phyloP scores from a whole-genome alignment of 2,797 vertebrate genomes.

The Tamandua tetradactyla region DNA sequence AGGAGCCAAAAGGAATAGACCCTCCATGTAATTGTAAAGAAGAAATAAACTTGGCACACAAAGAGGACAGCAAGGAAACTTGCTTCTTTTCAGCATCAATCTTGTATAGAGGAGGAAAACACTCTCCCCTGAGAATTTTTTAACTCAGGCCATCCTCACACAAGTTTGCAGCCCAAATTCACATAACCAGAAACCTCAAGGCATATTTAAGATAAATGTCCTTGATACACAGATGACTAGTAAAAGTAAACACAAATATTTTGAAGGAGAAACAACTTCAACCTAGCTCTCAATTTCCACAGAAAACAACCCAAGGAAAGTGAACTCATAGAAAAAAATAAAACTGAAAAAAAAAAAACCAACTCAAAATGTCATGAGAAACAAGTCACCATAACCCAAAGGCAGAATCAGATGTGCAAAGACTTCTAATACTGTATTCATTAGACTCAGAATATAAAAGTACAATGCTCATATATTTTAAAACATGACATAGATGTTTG shows the following conservation, averaged over 20 bases:
- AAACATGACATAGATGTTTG: background rate
- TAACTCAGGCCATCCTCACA: background rate
- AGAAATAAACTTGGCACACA: conserved; percentile 1
- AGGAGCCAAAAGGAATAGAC: background rate
- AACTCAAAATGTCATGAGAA: background rate
- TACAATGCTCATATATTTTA: conserved; percentile 16
- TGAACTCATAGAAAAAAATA: background rate
- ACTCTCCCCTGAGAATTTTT: background rate
- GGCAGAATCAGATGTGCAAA: background rate
- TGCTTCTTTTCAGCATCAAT: background rate
- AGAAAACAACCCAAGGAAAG: conserved; percentile 11
- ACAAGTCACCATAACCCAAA: background rate
- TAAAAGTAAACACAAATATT: conserved; percentile 7
- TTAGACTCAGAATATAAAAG: background rate
- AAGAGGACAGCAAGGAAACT: background rate
- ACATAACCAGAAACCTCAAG: background rate
- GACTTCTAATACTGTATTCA: background rate
- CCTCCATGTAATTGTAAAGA: background rate
- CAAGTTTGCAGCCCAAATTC: conserved; percentile 18
- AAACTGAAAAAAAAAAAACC: background rate
- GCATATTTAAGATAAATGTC: background rate
- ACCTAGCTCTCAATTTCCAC: background rate
- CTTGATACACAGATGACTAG: background rate
- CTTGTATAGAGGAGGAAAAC: background rate
- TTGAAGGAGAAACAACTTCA: background rate